These are phyloP conservation scores for Bovichtus variegatus DNA, from an alignment of 2,797 vertebrate species.

Conservation along the genomic window DNA sequence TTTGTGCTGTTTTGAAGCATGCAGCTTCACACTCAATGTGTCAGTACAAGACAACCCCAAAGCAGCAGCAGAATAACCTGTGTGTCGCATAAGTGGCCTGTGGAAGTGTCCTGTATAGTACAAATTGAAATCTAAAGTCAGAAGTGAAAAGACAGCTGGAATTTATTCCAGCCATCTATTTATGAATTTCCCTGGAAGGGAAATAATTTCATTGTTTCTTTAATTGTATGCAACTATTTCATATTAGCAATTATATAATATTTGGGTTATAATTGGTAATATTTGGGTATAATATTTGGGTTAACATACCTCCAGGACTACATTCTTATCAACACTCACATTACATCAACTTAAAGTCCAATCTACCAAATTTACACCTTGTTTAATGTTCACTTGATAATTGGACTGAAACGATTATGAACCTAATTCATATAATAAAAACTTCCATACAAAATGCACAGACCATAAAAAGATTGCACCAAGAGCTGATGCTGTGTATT, in stretches of 20 bases:
- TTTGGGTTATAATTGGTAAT: no score
- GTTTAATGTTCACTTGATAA: slow-evolving; percentile 10
- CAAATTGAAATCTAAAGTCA: neutral
- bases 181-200: neutral
- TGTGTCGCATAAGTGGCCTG: neutral
- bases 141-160: neutral
- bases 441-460: neutral
- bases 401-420: neutral
- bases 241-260: neutral
- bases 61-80: neutral
- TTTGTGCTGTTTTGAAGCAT: neutral
- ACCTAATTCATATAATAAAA: neutral
- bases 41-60: neutral
- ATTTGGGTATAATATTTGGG: no score
- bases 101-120: neutral
- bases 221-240: neutral
- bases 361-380: neutral
- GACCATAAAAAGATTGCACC: neutral
- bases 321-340: neutral
- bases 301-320: neutral
- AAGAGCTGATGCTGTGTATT: neutral
- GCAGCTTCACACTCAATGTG: neutral
- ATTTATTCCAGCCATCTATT: neutral
- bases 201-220: neutral
- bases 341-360: neutral